Percentiles rank a stretch among this genome's conserved stretches.
phyloP scores from a whole-genome alignment of 2,113 vertebrate species.

The Silurus glanis region DNA sequence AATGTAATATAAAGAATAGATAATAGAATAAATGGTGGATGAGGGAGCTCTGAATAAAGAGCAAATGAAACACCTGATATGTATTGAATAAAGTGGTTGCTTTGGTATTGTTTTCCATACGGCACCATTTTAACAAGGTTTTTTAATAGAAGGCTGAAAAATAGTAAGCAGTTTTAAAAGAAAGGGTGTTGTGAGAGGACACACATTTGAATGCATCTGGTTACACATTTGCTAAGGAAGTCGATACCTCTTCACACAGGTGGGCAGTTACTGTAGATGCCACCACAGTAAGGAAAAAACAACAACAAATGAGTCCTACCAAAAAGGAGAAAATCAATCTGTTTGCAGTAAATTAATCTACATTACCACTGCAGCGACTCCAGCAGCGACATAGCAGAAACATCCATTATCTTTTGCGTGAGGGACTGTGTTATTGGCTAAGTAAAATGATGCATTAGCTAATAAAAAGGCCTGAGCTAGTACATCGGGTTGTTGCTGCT shows the following conservation, averaged over 20 bases:
- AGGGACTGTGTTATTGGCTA: conserved; percentile 58
- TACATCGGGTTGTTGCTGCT: conserved; percentile 38
- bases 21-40: background rate
- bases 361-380: conserved; percentile 54
- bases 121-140: background rate
- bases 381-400: conserved; percentile 50
- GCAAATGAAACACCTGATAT: background rate
- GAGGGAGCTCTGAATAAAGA: background rate
- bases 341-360: conserved; percentile 61
- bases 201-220: conserved; percentile 38
- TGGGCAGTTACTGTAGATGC: conserved; percentile 49
- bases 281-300: conserved; percentile 42
- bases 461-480: conserved; percentile 52
- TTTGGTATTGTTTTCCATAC: background rate
- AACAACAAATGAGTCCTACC: conserved; percentile 50
- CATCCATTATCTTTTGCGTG: conserved; percentile 60
- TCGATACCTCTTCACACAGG: conserved; percentile 43
- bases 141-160: conserved; percentile 20
- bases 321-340: conserved; percentile 57
- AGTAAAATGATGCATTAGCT: conserved; percentile 59
- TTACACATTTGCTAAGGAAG: conserved; percentile 40
- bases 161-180: background rate
- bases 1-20: background rate
- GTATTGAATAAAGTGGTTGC: background rate
- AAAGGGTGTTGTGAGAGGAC: background rate